A percentile compares a stretch with the other conserved stretches of the same genome.
Evolutionary conservation across 35 echinoderm and acorn worm genomes (phyloP).

Genomic region (Apostichopus californicus): DNA sequence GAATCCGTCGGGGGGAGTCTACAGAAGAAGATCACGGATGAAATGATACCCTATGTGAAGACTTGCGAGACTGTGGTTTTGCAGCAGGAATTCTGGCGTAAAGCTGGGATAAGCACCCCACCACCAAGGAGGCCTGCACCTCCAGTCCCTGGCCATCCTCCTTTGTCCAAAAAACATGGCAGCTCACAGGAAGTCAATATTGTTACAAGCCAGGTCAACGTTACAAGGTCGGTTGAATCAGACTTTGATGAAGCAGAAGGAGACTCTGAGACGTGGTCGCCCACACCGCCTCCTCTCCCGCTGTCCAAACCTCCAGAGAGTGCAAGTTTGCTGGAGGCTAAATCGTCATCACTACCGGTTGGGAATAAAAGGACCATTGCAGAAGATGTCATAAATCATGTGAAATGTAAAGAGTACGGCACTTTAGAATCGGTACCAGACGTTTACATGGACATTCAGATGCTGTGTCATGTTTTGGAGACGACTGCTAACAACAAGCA

Average conservation of each 20-base stretch:
- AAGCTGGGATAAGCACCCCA: slow-evolving; percentile 1
- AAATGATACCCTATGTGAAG: neutral
- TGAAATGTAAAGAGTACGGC: slow-evolving; percentile 80
- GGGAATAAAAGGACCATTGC: neutral
- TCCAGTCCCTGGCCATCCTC: slow-evolving; percentile 21
- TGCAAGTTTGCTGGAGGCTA: neutral
- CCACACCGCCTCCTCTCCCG: slow-evolving; percentile 78
- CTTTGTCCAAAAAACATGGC: neutral
- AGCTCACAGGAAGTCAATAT: neutral
- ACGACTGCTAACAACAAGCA: neutral
- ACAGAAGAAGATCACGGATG: neutral
- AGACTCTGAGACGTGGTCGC: neutral
- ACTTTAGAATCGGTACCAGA: slow-evolving; percentile 47
- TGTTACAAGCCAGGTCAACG: neutral
- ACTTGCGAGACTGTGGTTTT: slow-evolving; percentile 9
- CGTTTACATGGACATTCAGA: slow-evolving; percentile 70
- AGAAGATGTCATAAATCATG: neutral
- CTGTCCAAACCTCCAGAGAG: slow-evolving; percentile 34
- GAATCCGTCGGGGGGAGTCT: slow-evolving; percentile 5
- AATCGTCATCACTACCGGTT: neutral
- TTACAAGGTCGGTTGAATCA: neutral
- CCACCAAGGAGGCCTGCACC: neutral
- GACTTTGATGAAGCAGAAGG: neutral
- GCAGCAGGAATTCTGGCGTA: slow-evolving; percentile 33
- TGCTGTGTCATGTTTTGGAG: slow-evolving; percentile 66